Base-by-base conservation (phyloP, 2,888 invertebrate genomes). In the Zygothrica quintamaculata region DNA sequence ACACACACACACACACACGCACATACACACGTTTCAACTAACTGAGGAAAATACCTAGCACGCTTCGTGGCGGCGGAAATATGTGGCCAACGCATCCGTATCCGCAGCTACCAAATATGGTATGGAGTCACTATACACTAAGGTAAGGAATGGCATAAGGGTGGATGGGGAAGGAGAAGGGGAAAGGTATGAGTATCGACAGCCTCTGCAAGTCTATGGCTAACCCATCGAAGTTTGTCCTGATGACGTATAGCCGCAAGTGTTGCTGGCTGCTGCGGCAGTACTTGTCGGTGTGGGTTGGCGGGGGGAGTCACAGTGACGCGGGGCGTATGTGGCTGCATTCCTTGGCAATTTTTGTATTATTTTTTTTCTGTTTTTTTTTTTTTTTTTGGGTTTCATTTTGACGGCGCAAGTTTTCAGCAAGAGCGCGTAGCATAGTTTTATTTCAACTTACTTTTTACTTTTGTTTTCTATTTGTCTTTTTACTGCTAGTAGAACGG, bases 381-480 rank as follows among this genome's bases (percentile, higher is more conserved):
- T 62, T 66, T 65, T 68, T 68, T 65, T 70, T 67, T 55, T 15
- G 25, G 57, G 52, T 48, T 56, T 62, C 16, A 25, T 55, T 40
- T 53, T 56, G 65, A 56, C 33, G 57, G 53, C 57, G 40, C 58
- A 66, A 74, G 60, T 62, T 74, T 66, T 57, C 53, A 22, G 39
- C 43, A 65, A 62, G 55, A 46, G 53, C 53, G 67, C 61, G 51
- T 65, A 65, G 75, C 82, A 74, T 77, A 82, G 87, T 82, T 87
- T 73, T 69, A 67, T 80, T 87, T 71, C 64, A 47, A 67, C 74
- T 82, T 70, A 51, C 62, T 65, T 76, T 79, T 68, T 72, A 67
- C 77, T 66, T 68, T 71, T 76, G 59, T 74, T 80, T 84, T 77
- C 81, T 87, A 84, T 82, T 87, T 87, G 87, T 87, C 85, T 82